Conservation (phyloP, 2,797 vertebrate species). For the Eulemur mongoz region DNA sequence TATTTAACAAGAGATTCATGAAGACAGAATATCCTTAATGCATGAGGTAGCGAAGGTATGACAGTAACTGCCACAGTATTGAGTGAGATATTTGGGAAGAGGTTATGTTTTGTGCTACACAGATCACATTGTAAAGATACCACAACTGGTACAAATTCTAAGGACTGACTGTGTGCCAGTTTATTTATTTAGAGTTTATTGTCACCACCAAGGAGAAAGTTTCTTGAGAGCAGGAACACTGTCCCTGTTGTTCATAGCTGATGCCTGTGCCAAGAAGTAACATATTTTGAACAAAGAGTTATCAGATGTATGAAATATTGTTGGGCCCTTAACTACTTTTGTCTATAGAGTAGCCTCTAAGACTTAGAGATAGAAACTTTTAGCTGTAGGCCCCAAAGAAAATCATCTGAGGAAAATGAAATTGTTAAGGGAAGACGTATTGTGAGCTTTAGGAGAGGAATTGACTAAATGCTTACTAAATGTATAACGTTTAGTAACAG, state of each 20-base stretch:
- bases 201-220: neutral
- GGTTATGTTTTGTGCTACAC: no score
- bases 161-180: neutral
- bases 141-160: neutral
- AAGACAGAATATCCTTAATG: neutral
- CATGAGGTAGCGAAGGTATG: fast-evolving
- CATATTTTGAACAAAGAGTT: neutral
- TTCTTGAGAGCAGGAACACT: neutral
- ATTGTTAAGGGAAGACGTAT: neutral
- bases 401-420: neutral
- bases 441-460: neutral
- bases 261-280: no score
- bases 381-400: fast-evolving
- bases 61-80: neutral
- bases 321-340: neutral
- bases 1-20: neutral
- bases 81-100: neutral
- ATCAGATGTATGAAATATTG: neutral
- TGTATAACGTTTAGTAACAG: neutral
- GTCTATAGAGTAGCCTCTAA: neutral
- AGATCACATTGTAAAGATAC: neutral
- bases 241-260: neutral
- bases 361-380: neutral
- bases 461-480: neutral
- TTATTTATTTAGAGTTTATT: neutral